Base-by-base conservation (phyloP, 2,888 invertebrate genomes). In the Microchrysa polita region DNA sequence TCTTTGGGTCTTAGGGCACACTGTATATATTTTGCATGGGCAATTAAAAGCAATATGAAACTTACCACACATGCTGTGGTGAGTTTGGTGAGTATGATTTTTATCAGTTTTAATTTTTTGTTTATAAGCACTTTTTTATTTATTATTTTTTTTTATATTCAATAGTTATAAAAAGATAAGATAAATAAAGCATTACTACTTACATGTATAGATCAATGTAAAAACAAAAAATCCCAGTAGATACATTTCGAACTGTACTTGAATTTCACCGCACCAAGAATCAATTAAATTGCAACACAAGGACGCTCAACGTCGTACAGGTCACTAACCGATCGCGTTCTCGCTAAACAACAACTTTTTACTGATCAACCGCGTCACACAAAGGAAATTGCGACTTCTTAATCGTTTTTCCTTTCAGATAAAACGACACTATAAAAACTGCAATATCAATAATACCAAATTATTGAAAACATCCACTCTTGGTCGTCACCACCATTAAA, bases 121-220 rank as follows among this genome's bases (percentile, higher is more conserved):
- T n/a, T n/a, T n/a, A n/a, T n/a, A n/a, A n/a, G n/a, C n/a, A n/a
- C n/a, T n/a, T n/a, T n/a, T n/a, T n/a, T n/a, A n/a, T n/a, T n/a
- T n/a, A n/a, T n/a, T n/a, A n/a, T n/a, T n/a, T n/a, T n/a, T n/a
- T n/a, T n/a, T n/a, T n/a, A n/a, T n/a, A n/a, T n/a, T n/a, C n/a
- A n/a, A n/a, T n/a, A n/a, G n/a, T n/a, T n/a, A n/a, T n/a, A n/a
- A 42, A 42, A 42, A 7, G 42, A 42, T 42, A 42, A 42, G 12
- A 42, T n/a, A 53, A 16, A 53, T 12, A 18, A 63, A 40, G 42
- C 18, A 5, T n/a, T n/a, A 40, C 22, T 20, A 69, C 69, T 69
- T 69, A 69, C 69, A 69, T 23, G 69, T 18, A 40, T 69, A 69
- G 10, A 69, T 20, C 34, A 69, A 40, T 2, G 69, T 69, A 18